A percentile compares a stretch with the other conserved stretches of the same genome.
These are phyloP conservation scores for Meta bourneti DNA, from an alignment of 2,888 invertebrate genomes.

Conservation along the genomic window DNA sequence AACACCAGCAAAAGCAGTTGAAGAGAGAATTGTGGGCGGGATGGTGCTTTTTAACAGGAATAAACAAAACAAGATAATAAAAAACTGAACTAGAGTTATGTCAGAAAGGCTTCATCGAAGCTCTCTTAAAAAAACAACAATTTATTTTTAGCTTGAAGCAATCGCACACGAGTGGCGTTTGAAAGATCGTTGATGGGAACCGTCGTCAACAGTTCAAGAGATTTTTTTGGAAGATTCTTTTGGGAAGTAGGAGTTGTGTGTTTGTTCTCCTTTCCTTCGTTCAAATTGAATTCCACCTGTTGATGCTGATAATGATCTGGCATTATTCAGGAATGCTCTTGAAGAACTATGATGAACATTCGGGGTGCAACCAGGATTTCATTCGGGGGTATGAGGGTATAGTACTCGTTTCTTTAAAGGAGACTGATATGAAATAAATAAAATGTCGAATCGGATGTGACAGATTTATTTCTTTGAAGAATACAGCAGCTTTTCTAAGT, in stretches of 20 bases:
- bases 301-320: no score
- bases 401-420: no score
- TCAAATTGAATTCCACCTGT: no score
- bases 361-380: no score
- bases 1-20: background rate
- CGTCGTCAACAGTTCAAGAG: background rate
- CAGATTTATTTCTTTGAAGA: no score
- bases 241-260: background rate
- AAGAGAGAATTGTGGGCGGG: conserved; percentile 20
- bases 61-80: background rate
- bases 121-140: background rate
- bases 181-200: background rate
- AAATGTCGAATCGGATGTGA: no score
- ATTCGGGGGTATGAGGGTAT: no score
- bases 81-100: conserved; percentile 15
- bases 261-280: no score
- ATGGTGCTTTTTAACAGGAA: conserved; percentile 4
- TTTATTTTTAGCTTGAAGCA: conserved; percentile 24
- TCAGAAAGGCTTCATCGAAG: conserved; percentile 12
- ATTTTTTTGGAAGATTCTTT: background rate
- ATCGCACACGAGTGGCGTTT: background rate
- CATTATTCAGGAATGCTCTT: no score
- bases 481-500: no score
- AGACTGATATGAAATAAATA: no score
- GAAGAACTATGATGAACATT: no score